phyloP scores from a whole-genome alignment of 1,140 invertebrate genomes.

The Nasonia vitripennis region DNA sequence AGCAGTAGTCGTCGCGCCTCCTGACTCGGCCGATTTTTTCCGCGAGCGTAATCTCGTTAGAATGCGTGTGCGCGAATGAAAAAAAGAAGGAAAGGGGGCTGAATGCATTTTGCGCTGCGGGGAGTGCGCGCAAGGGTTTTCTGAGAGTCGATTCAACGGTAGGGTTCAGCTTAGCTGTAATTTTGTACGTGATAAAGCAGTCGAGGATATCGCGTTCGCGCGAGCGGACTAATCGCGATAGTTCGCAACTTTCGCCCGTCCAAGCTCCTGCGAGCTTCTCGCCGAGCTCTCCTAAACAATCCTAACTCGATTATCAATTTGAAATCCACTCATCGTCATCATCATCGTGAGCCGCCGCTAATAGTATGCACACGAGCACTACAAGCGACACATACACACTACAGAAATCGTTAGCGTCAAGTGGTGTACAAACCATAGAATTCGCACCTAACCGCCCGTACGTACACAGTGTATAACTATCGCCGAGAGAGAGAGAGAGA shows the following conservation, averaged over 20 bases:
- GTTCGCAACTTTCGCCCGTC: too few relatives aligned
- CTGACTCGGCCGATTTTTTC: constrained; percentile 23
- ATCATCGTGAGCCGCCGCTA: background rate
- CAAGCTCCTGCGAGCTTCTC: background rate
- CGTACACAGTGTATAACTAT: background rate
- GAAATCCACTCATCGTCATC: background rate
- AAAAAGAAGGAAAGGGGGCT: background rate
- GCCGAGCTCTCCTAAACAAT: background rate
- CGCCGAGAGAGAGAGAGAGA: background rate
- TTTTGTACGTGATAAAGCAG: too few relatives aligned
- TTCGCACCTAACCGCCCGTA: background rate
- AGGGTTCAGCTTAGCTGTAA: too few relatives aligned
- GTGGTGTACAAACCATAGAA: background rate
- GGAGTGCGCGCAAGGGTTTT: background rate
- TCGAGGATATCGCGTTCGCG: too few relatives aligned
- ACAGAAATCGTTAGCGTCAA: background rate
- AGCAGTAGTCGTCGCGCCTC: background rate
- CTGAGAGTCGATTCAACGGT: too few relatives aligned
- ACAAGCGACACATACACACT: background rate
- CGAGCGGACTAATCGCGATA: too few relatives aligned
- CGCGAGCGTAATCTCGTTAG: constrained; percentile 20
- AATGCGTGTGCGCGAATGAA: constrained; percentile 17
- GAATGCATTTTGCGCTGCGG: background rate
- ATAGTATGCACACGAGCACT: background rate
- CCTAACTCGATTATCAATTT: background rate